A percentile compares a stretch with the other conserved stretches of the same genome.
phyloP scores from a whole-genome alignment of 2,888 invertebrate genomes.

The Ditula angustiorana region DNA sequence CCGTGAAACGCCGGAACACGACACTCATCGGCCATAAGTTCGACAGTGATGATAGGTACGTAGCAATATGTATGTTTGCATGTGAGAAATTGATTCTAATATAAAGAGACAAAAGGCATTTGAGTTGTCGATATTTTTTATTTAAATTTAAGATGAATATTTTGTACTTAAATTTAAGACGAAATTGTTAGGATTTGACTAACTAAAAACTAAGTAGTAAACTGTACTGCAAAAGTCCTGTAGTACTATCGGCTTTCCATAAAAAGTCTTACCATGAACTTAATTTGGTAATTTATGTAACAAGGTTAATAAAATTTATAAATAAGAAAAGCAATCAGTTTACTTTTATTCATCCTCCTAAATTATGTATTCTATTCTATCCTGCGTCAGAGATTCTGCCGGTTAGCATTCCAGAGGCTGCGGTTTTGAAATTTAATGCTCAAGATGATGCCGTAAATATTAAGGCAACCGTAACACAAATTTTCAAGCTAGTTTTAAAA shows the following conservation, averaged over 20 bases:
- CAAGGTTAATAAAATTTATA: not conserved
- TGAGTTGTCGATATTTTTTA: no score
- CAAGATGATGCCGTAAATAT: slow-evolving; percentile 44
- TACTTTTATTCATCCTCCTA: not conserved
- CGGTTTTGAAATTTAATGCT: slow-evolving; percentile 37
- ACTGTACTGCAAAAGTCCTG: not conserved
- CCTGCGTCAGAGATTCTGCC: slow-evolving; percentile 15
- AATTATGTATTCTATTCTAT: slow-evolving; percentile 28
- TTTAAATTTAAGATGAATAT: no score
- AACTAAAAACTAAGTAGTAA: not conserved
- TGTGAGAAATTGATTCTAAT: no score
- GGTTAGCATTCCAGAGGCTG: slow-evolving; percentile 21
- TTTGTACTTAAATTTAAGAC: no score
- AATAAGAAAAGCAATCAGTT: not conserved
- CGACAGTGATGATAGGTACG: no score
- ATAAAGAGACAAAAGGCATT: no score
- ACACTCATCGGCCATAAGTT: no score
- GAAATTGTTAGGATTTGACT: no score
- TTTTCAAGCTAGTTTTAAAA: slow-evolving; percentile 46
- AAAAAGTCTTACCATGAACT: not conserved
- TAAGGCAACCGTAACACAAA: slow-evolving; percentile 43
- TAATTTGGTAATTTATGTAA: slow-evolving; percentile 4
- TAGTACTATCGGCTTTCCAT: not conserved
- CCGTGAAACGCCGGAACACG: no score
- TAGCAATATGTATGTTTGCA: no score